phyloP scores from a whole-genome alignment of 1,140 invertebrate species.

The Sesamia nonagrioides region DNA sequence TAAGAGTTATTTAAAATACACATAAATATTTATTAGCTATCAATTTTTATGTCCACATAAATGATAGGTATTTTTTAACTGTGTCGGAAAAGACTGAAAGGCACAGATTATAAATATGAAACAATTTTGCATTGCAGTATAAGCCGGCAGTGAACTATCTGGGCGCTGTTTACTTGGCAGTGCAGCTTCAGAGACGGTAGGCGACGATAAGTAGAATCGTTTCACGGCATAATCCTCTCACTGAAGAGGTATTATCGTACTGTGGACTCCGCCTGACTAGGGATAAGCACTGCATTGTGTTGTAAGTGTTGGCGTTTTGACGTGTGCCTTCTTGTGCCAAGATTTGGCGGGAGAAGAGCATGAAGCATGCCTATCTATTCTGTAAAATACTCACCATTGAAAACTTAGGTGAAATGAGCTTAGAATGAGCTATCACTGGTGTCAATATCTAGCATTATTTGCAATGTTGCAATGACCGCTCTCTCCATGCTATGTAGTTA shows the following conservation, averaged over 20 bases:
- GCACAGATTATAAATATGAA: conserved; percentile 22
- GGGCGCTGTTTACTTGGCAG: conserved; percentile 40
- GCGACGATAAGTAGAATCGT: conserved; percentile 70
- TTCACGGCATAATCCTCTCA: conserved; percentile 70
- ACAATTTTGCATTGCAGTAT: conserved; percentile 26
- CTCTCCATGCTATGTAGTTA: too few species aligned
- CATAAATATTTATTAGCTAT: conserved; percentile 21
- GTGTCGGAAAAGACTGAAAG: conserved; percentile 1
- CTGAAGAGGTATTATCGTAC: conserved; percentile 70
- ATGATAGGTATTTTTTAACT: neutral
- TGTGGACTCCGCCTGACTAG: conserved; percentile 53
- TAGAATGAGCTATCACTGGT: too few species aligned
- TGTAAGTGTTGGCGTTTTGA: conserved; percentile 55
- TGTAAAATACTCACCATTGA: too few species aligned
- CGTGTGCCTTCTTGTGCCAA: conserved; percentile 36
- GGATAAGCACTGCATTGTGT: conserved; percentile 59
- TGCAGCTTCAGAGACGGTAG: conserved; percentile 47
- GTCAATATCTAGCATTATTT: too few species aligned
- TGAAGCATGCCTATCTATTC: neutral
- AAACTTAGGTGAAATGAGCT: too few species aligned
- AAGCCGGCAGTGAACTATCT: conserved; percentile 41
- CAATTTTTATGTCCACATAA: neutral
- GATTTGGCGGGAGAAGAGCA: conserved; percentile 10
- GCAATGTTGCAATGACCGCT: too few species aligned
- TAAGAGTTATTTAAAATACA: conserved; percentile 21